phyloP scores from a whole-genome alignment of 1,140 invertebrate species.

The Papilio dardanus region DNA sequence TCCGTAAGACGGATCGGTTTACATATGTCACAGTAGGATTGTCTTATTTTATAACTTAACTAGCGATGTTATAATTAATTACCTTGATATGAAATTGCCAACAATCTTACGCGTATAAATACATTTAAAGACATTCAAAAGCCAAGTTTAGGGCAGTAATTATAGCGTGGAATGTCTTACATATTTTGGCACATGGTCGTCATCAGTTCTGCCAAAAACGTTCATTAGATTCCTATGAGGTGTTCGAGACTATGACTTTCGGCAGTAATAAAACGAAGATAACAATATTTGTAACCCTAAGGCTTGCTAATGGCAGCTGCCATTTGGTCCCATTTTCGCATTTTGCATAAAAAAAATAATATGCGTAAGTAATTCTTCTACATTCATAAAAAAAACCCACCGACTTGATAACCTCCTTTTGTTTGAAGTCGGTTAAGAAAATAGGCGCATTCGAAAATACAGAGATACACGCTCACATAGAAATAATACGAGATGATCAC shows the following conservation, averaged over 20 bases:
- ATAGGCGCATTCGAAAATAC: too few relatives aligned
- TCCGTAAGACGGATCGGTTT: too few relatives aligned
- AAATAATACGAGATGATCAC: too few relatives aligned
- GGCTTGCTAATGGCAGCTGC: background rate
- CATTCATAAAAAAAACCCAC: too few relatives aligned
- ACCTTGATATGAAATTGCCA: background rate
- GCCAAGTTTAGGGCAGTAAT: background rate
- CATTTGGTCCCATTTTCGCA: too few relatives aligned
- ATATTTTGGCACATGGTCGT: background rate
- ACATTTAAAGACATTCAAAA: background rate
- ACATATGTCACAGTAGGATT: too few relatives aligned
- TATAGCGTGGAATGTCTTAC: constrained; percentile 8
- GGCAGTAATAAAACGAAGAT: too few relatives aligned
- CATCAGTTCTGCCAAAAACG: background rate
- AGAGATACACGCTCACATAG: too few relatives aligned
- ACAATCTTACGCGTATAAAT: background rate
- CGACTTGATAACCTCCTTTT: too few relatives aligned
- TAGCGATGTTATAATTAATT: background rate
- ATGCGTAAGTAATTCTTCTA: too few relatives aligned
- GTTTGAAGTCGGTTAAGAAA: too few relatives aligned
- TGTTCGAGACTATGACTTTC: background rate
- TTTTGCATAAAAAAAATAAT: too few relatives aligned
- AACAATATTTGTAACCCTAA: background rate
- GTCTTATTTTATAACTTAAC: background rate
- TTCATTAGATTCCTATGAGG: background rate